phyloP scores from a whole-genome alignment of 2,113 vertebrate genomes.

The Aix galericulata region DNA sequence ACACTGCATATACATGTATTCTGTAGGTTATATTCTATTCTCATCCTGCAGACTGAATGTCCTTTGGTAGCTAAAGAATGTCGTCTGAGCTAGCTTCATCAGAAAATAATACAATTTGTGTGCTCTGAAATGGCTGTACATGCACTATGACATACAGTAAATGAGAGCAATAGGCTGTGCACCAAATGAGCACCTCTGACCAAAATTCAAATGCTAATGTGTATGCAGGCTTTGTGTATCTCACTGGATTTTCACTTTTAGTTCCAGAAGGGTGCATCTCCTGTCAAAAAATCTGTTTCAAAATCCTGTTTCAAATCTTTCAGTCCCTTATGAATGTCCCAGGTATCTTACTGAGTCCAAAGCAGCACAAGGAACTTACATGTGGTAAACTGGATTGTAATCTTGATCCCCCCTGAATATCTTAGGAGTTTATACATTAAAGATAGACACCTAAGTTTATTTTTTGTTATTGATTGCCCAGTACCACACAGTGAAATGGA shows the following conservation, averaged over 20 bases:
- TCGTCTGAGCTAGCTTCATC: not conserved
- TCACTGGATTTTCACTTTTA: not conserved
- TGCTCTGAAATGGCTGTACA: not conserved
- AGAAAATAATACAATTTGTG: not conserved
- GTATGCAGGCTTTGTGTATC: not conserved
- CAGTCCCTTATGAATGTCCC: not conserved
- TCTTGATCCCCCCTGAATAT: not conserved
- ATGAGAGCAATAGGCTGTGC: rapidly evolving
- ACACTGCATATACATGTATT: rapidly evolving
- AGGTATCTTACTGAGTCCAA: not conserved
- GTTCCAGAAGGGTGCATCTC: not conserved
- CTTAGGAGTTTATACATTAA: not conserved
- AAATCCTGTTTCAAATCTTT: not conserved
- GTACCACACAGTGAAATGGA: not conserved
- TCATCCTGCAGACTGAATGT: no score
- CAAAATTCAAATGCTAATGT: not conserved
- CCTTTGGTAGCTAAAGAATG: not conserved
- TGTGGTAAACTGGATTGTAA: not conserved
- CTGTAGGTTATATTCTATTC: rapidly evolving
- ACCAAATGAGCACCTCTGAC: not conserved
- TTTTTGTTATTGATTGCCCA: not conserved
- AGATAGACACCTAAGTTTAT: not conserved
- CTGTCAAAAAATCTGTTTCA: not conserved
- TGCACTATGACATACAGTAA: rapidly evolving
- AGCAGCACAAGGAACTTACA: not conserved